Evolutionary conservation across 2,888 invertebrate genomes (phyloP).

Genomic region (Graphium colonna): DNA sequence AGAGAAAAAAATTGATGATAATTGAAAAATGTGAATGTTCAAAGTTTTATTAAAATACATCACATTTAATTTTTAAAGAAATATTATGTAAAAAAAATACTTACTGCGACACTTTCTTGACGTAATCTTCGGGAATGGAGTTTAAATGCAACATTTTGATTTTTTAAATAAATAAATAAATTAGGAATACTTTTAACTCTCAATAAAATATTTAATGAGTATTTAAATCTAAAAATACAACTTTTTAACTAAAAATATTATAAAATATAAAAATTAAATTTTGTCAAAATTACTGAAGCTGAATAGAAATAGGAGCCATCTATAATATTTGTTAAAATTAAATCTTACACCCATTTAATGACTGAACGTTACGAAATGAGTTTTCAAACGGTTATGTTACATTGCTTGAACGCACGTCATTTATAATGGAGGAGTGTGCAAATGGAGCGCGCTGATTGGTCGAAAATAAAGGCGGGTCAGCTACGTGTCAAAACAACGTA

Average conservation of each 20-base stretch:
- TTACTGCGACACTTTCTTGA: slow-evolving; percentile 63
- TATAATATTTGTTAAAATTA: slow-evolving; percentile 64
- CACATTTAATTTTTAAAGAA: too few species aligned
- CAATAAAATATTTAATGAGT: slow-evolving; percentile 25
- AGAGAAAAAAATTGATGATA: too few species aligned
- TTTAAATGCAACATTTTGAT: slow-evolving; percentile 67
- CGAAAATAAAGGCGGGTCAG: slow-evolving; percentile 67
- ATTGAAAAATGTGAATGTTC: too few species aligned
- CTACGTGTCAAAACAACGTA: slow-evolving; percentile 25
- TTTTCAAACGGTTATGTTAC: slow-evolving; percentile 44
- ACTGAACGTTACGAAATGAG: slow-evolving; percentile 35
- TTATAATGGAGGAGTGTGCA: slow-evolving; percentile 60
- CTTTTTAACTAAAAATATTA: slow-evolving; percentile 9
- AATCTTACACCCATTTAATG: slow-evolving; percentile 75
- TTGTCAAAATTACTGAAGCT: slow-evolving; percentile 75
- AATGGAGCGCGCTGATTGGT: slow-evolving; percentile 59
- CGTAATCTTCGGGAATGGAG: slow-evolving; percentile 63
- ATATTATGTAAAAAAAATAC: too few species aligned
- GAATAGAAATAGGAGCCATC: slow-evolving; percentile 77
- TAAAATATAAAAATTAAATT: slow-evolving; percentile 38
- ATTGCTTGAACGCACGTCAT: slow-evolving; percentile 47
- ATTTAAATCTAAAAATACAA: slow-evolving; percentile 21
- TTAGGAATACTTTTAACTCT: slow-evolving; percentile 21
- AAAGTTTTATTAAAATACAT: too few species aligned
- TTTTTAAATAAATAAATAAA: slow-evolving; percentile 27